A percentile compares a stretch with the other conserved stretches of the same genome.
phyloP scores from a whole-genome alignment of 2,888 invertebrate species.

The Arctia plantaginis region DNA sequence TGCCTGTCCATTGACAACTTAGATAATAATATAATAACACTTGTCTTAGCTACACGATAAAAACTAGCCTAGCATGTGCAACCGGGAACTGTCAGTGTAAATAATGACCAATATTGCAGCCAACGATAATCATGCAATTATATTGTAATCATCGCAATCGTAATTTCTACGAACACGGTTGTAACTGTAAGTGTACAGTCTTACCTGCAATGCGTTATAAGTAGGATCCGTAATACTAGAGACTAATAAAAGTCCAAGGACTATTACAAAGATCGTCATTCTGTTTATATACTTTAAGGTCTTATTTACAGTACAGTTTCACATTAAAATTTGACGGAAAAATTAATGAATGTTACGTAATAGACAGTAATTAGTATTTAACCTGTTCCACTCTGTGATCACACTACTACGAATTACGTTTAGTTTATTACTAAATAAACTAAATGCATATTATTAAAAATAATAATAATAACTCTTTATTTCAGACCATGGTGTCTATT shows the following conservation, averaged over 20 bases:
- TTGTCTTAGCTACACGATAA: slow-evolving; percentile 31
- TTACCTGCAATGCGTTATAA: not conserved
- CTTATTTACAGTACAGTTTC: not conserved
- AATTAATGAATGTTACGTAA: not conserved
- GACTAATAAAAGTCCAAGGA: not conserved
- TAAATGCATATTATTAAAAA: too few relatives aligned
- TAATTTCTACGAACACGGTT: slow-evolving; percentile 38
- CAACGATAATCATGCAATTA: slow-evolving; percentile 49
- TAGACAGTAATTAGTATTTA: not conserved
- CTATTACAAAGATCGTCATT: not conserved
- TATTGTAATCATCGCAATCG: slow-evolving; percentile 48
- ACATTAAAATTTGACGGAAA: not conserved
- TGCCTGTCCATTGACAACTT: slow-evolving; percentile 15
- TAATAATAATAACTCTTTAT: too few relatives aligned
- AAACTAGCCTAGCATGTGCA: slow-evolving; percentile 39
- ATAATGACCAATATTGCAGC: slow-evolving; percentile 42
- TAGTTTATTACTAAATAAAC: slow-evolving; percentile 3
- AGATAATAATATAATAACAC: slow-evolving; percentile 36
- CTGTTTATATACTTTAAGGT: not conserved
- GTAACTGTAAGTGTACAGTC: not conserved
- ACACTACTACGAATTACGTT: not conserved
- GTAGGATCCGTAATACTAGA: not conserved
- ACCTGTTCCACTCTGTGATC: not conserved
- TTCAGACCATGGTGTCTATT: too few relatives aligned
- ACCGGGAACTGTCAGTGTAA: slow-evolving; percentile 44